phyloP scores from a whole-genome alignment of 2,797 vertebrate genomes.

The Diplodus sargus region DNA sequence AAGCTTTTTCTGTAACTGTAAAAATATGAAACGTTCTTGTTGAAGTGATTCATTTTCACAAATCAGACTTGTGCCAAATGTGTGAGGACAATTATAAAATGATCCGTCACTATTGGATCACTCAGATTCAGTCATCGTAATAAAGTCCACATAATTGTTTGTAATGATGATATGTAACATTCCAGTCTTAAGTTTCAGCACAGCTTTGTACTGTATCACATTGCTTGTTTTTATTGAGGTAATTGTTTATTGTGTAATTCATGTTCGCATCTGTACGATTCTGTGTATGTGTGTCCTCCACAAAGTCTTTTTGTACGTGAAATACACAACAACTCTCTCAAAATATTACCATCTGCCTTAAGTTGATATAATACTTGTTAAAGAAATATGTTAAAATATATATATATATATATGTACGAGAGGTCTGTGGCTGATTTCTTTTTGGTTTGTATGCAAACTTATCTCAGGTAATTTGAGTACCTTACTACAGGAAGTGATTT shows the following conservation, averaged over 20 bases:
- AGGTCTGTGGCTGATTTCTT: slow-evolving; percentile 51
- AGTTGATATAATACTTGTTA: slow-evolving; percentile 45
- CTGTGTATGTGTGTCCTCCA: slow-evolving; percentile 29
- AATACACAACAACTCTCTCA: slow-evolving; percentile 36
- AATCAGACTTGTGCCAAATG: not conserved
- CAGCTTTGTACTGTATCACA: slow-evolving; percentile 13
- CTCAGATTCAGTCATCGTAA: slow-evolving; percentile 5
- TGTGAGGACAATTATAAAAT: not conserved
- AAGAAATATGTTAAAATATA: slow-evolving; percentile 25
- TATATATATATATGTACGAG: slow-evolving; percentile 30
- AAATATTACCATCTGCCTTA: slow-evolving; percentile 71
- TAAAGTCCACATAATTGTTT: slow-evolving; percentile 10
- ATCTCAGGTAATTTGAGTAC: slow-evolving; percentile 83
- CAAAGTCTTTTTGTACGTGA: slow-evolving; percentile 52
- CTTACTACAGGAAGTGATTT: slow-evolving; percentile 44
- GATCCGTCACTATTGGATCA: not conserved
- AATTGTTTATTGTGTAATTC: slow-evolving; percentile 47
- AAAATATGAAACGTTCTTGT: not conserved
- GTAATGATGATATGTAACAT: slow-evolving; percentile 27
- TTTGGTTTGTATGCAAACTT: slow-evolving; percentile 77
- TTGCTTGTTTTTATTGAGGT: slow-evolving; percentile 37
- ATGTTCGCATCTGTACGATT: slow-evolving; percentile 40
- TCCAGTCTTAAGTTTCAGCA: slow-evolving; percentile 15
- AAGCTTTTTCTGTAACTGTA: not conserved
- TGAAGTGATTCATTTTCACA: not conserved